Conservation (phyloP, 1,140 invertebrate species). For the Samia ricini region DNA sequence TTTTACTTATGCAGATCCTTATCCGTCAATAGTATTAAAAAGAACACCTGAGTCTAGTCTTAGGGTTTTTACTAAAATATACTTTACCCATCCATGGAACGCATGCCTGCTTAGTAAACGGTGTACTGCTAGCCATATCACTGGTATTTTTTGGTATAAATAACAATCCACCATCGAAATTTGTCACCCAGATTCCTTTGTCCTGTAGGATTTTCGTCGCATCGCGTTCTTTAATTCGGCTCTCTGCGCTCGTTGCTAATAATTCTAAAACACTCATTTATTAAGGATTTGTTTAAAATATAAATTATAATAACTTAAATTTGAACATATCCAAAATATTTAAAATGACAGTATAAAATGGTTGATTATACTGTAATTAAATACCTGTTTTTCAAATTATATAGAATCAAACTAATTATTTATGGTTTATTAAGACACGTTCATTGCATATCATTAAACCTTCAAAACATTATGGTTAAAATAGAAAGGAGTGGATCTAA, state of each 20-base stretch:
- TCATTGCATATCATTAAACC: no score
- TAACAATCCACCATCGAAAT: slow-evolving; percentile 32
- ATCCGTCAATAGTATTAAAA: background rate
- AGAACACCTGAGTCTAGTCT: background rate
- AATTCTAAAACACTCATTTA: background rate
- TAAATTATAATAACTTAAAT: no score
- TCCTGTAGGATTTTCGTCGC: slow-evolving; percentile 22
- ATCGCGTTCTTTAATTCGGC: slow-evolving; percentile 14
- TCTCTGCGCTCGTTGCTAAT: background rate
- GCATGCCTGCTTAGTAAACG: slow-evolving; percentile 55
- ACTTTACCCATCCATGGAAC: slow-evolving; percentile 56
- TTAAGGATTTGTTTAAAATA: no score
- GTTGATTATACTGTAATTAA: no score
- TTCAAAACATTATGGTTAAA: no score
- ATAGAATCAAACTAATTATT: no score
- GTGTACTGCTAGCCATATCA: slow-evolving; percentile 27
- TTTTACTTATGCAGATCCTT: background rate
- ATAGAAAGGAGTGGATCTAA: no score
- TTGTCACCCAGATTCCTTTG: slow-evolving; percentile 42
- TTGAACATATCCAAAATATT: no score
- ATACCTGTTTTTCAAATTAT: no score
- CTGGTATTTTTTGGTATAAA: slow-evolving; percentile 24
- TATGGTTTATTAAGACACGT: no score
- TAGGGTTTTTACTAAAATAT: background rate
- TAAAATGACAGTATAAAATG: no score